phyloP scores from a whole-genome alignment of 2,113 vertebrate genomes.

The Anas platyrhynchos region DNA sequence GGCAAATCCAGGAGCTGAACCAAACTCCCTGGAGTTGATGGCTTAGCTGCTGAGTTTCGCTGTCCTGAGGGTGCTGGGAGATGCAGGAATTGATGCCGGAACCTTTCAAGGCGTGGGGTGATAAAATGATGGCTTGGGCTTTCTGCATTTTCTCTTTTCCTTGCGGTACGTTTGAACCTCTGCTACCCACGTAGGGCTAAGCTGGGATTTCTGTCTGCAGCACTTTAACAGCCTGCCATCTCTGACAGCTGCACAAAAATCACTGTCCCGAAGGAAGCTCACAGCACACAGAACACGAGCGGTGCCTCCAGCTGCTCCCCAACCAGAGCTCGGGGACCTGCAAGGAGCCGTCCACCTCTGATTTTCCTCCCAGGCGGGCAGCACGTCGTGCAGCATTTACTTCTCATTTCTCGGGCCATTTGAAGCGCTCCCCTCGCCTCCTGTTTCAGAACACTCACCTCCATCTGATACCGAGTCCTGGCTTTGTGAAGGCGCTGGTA shows the following conservation, averaged over 20 bases:
- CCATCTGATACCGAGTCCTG: background rate
- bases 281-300: rapidly evolving
- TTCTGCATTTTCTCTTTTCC: background rate
- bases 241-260: background rate
- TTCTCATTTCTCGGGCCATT: rapidly evolving
- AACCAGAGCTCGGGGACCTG: background rate
- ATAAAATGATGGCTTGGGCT: background rate
- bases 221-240: rapidly evolving
- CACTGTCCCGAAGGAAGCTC: rapidly evolving
- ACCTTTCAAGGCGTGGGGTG: background rate
- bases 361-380: background rate
- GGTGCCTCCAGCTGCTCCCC: background rate
- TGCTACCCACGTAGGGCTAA: background rate
- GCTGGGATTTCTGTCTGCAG: background rate
- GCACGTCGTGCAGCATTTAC: rapidly evolving
- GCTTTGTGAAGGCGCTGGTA: background rate
- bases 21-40: rapidly evolving
- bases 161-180: background rate
- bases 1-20: background rate
- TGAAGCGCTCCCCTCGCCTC: rapidly evolving
- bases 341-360: background rate
- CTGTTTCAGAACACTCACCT: background rate
- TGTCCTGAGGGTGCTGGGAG: rapidly evolving
- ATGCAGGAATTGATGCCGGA: background rate
- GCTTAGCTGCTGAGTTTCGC: background rate